phyloP scores from a whole-genome alignment of 2,888 invertebrate genomes.

The Perithous albicinctus region DNA sequence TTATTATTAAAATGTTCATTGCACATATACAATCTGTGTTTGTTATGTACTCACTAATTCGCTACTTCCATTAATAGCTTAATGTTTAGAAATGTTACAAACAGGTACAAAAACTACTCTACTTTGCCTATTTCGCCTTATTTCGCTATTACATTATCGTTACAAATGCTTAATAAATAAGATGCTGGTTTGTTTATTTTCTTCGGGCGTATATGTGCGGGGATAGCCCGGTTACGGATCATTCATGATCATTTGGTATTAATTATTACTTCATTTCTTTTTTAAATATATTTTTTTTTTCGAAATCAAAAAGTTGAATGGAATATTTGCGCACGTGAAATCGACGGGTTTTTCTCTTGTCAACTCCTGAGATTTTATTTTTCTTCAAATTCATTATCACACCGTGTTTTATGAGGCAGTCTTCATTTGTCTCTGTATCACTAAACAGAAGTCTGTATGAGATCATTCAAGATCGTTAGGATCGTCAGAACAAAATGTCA shows the following conservation, averaged over 20 bases:
- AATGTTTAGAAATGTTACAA: constrained; percentile 81
- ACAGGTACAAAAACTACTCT: constrained; percentile 83
- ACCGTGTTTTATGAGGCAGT: constrained; percentile 51
- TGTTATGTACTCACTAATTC: constrained; percentile 72
- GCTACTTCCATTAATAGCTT: constrained; percentile 73
- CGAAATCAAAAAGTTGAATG: constrained; percentile 49
- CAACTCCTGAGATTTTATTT: constrained; percentile 4
- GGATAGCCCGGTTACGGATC: constrained; percentile 33
- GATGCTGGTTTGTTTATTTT: constrained; percentile 41
- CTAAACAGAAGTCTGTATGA: constrained; percentile 56
- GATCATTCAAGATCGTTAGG: constrained; percentile 51
- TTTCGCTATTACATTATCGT: constrained; percentile 62
- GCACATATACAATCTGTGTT: constrained; percentile 80
- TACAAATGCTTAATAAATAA: constrained; percentile 65
- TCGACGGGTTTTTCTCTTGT: background rate
- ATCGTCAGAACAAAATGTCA: constrained; percentile 50
- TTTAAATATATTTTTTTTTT: constrained; percentile 26
- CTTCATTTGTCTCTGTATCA: constrained; percentile 58
- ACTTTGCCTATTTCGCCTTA: constrained; percentile 72
- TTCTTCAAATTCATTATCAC: constrained; percentile 41
- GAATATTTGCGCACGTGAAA: constrained; percentile 19
- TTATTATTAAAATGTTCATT: constrained; percentile 81
- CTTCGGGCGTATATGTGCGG: constrained; percentile 41
- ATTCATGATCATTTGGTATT: constrained; percentile 52
- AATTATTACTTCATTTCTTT: constrained; percentile 4